A percentile compares a stretch with the other conserved stretches of the same genome.
Evolutionary conservation across 2,888 invertebrate species (phyloP).

Genomic region (Hesperia comma): DNA sequence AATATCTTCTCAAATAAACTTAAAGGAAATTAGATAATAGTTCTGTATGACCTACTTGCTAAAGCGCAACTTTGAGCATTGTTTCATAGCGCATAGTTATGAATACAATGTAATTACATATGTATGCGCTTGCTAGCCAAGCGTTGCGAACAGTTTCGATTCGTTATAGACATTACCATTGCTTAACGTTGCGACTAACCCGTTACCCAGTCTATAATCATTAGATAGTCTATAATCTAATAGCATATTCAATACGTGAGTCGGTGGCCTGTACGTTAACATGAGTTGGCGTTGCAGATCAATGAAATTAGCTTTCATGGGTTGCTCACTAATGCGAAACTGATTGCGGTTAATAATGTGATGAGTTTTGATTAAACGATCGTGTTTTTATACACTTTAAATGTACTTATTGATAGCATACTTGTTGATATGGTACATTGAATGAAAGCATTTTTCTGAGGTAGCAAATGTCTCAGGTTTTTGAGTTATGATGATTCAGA

Average conservation of each 20-base stretch:
- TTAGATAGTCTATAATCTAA: background rate
- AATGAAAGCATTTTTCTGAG: no score
- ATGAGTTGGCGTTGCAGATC: background rate
- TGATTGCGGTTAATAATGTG: background rate
- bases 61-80: background rate
- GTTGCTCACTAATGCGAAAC: background rate
- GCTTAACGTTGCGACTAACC: slow-evolving; percentile 48
- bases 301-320: slow-evolving; percentile 2
- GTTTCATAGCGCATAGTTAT: slow-evolving; percentile 5
- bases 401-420: no score
- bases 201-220: background rate
- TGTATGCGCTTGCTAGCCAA: slow-evolving; percentile 48
- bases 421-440: no score
- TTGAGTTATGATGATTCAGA: no score
- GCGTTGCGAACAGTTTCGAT: slow-evolving; percentile 60
- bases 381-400: no score
- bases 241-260: background rate
- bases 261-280: background rate
- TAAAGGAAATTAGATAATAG: background rate
- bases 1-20: background rate
- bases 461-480: no score
- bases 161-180: slow-evolving; percentile 56
- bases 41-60: background rate
- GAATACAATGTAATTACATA: slow-evolving; percentile 39
- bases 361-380: background rate